A percentile compares a stretch with the other conserved stretches of the same genome.
These are phyloP conservation scores for Heliconius charithonia DNA, from an alignment of 2,888 invertebrate genomes.

Conservation along the genomic window DNA sequence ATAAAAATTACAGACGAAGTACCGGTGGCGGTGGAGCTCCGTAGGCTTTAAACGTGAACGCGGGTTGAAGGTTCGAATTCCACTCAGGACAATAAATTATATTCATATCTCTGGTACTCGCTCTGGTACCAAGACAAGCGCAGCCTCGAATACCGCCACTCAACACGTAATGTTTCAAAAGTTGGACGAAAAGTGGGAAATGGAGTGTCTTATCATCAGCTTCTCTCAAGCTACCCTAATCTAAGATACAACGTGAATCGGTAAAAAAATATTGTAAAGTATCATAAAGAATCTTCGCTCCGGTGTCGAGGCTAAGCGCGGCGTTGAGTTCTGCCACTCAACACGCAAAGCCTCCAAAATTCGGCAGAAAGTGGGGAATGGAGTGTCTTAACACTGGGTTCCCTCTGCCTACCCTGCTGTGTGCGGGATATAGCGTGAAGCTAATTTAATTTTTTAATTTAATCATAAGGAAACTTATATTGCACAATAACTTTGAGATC, in stretches of 20 bases:
- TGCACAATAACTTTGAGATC: background rate
- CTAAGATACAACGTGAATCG: background rate
- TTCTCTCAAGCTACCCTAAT: background rate
- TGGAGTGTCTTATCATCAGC: background rate
- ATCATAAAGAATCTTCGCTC: no score
- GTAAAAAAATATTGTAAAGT: background rate
- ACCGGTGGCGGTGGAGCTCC: background rate
- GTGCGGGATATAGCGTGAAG: no score
- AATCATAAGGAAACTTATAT: no score
- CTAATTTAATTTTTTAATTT: no score
- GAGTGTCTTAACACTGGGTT: no score
- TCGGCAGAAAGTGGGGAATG: no score
- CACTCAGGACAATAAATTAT: background rate
- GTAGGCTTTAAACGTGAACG: no score
- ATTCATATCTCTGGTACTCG: background rate
- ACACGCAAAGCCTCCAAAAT: no score
- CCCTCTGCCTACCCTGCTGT: no score
- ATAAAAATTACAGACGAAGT: background rate
- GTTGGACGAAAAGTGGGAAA: background rate
- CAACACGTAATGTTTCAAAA: background rate
- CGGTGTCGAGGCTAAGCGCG: no score
- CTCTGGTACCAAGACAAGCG: background rate
- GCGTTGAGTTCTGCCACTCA: no score
- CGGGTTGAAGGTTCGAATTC: background rate
- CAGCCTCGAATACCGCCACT: no score